Evolutionary conservation across 2,113 vertebrate species (phyloP).

Genomic region (Gobio gobio): DNA sequence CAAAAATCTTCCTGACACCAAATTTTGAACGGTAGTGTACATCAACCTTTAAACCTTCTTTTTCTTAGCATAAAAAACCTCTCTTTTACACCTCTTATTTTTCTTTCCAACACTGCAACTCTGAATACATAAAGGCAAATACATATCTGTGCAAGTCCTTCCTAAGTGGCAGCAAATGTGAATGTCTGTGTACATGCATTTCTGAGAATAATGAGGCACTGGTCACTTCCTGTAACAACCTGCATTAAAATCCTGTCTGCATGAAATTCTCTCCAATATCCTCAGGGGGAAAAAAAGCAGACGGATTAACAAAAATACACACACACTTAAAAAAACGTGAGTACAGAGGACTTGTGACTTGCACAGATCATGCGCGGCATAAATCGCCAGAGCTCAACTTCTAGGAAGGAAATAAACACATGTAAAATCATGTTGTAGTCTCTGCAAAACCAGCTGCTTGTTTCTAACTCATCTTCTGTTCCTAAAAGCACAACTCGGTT

Average conservation of each 20-base stretch:
- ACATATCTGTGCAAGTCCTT: background rate
- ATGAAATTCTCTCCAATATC: background rate
- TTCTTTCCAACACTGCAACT: background rate
- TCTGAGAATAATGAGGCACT: background rate
- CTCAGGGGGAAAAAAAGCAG: slow-evolving; percentile 6
- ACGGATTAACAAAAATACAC: background rate
- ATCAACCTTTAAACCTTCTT: background rate
- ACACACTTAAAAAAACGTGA: background rate
- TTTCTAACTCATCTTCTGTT: slow-evolving; percentile 53
- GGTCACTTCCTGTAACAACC: slow-evolving; percentile 12
- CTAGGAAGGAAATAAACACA: slow-evolving; percentile 69
- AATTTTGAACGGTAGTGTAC: background rate
- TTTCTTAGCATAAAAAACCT: background rate
- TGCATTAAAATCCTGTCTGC: background rate
- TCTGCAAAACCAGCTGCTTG: slow-evolving; percentile 95
- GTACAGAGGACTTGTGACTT: background rate
- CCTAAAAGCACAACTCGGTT: slow-evolving; percentile 73
- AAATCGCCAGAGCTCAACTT: slow-evolving; percentile 70
- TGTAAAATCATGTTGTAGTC: slow-evolving; percentile 75
- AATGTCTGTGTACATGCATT: background rate
- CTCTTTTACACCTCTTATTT: background rate
- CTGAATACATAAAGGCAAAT: background rate
- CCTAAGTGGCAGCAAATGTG: slow-evolving; percentile 2
- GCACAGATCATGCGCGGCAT: slow-evolving; percentile 57
- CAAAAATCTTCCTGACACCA: background rate